These are phyloP conservation scores for Ochropacha duplaris DNA, from an alignment of 2,888 invertebrate genomes.

Conservation along the genomic window DNA sequence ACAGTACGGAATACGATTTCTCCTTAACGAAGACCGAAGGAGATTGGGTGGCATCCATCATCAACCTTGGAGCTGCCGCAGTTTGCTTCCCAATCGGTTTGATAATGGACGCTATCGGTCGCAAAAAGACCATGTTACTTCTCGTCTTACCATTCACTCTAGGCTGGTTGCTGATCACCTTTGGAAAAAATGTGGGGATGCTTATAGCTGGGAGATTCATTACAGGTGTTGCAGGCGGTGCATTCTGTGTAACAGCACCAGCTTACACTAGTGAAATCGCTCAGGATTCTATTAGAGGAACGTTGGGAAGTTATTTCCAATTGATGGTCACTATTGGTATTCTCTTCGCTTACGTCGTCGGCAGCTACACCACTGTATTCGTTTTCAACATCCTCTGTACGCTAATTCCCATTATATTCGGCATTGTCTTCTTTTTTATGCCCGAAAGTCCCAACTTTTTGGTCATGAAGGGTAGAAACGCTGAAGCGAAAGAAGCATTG, in stretches of 20 bases:
- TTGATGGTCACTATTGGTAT: conserved; percentile 93
- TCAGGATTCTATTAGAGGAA: conserved; percentile 91
- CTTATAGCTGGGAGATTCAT: conserved; percentile 86
- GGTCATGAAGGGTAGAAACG: conserved; percentile 84
- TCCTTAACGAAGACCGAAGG: conserved; percentile 73
- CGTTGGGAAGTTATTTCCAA: conserved; percentile 94
- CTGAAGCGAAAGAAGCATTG: conserved; percentile 87
- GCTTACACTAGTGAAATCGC: conserved; percentile 94
- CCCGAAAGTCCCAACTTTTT: conserved; percentile 93
- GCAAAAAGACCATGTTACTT: conserved; percentile 86
- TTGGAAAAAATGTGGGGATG: conserved; percentile 85
- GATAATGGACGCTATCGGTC: conserved; percentile 87
- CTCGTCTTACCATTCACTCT: conserved; percentile 86
- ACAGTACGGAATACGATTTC: conserved; percentile 81
- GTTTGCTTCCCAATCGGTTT: conserved; percentile 89
- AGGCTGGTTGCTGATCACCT: conserved; percentile 89
- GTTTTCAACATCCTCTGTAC: conserved; percentile 86
- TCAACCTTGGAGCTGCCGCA: conserved; percentile 88
- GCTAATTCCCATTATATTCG: conserved; percentile 86
- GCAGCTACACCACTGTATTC: conserved; percentile 81
- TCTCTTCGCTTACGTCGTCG: conserved; percentile 88
- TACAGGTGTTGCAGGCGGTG: conserved; percentile 89
- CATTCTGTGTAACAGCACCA: conserved; percentile 92
- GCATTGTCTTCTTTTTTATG: conserved; percentile 89
- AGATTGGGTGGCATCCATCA: conserved; percentile 88